Base-by-base conservation (phyloP, 2,888 invertebrate genomes). In the Adelphocoris suturalis region DNA sequence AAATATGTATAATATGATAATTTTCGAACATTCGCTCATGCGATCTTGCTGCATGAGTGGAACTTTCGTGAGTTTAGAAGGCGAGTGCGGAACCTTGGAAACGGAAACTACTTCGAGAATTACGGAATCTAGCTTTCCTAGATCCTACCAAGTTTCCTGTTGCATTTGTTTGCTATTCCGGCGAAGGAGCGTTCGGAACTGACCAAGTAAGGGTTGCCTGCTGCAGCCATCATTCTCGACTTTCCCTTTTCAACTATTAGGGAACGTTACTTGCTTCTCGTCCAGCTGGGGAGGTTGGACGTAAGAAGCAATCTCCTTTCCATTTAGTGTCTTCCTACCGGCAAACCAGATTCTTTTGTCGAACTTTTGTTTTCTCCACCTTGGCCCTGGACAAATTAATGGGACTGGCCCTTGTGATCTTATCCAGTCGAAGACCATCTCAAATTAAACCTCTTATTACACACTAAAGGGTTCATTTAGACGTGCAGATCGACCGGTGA, bases 171-270 rank as follows among this genome's bases (percentile, higher is more conserved):
- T 37, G 37, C 2, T 37, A 37, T 37, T 37, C 37, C 7, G 52
- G 52, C 52, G 12, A 14, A 12, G 68, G 23, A 23, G 68, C 68
- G 23, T 37, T 37, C 37, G 37, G 37, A 37, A 7, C 23, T 7
- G 12, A 23, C 68, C 68, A 68, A 68, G 23, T 68, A 68, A 68
- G 68, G 68, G 27, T 23, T 27, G 57, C 9, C 61, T 9, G 9
- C 52, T 28, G 19, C 37, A 84, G 16, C 84, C 28, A n/a, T 84
- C 55, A 52, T 37, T 7, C 37, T 37, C n/a, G 55, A 84, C 55
- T 84, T 84, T 84, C 84, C 23, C 27, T 52, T 68, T 84, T 55
- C 28, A 23, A 84, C 78, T 80, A 47, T 80, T 46, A n/a, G 47
- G 46, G 78, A 47, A 46, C 46, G 47, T 55, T 55, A 55, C 37